Evolutionary conservation across 2,113 vertebrate genomes (phyloP).

Genomic region (Protobothrops flavoviridis): DNA sequence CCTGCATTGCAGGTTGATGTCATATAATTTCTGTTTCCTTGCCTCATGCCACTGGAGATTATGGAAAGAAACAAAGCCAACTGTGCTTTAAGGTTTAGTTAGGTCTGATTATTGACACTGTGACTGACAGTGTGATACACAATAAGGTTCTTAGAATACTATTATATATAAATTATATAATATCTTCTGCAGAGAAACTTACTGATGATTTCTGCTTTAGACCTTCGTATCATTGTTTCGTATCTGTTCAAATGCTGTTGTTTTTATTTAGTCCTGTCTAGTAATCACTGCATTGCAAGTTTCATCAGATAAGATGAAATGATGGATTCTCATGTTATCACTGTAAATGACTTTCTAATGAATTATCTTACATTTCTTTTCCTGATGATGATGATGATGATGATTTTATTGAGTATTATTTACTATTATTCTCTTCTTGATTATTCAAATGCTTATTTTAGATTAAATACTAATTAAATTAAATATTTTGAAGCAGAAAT

Average conservation of each 20-base stretch:
- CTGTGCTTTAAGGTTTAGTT: too few species aligned
- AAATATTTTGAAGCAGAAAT: neutral
- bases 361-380: constrained; percentile 2
- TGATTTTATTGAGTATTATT: neutral
- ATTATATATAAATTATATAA: neutral
- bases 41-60: too few species aligned
- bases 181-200: neutral
- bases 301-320: neutral
- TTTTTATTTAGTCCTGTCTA: constrained; percentile 19
- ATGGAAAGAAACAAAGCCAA: neutral
- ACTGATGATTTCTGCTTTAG: neutral
- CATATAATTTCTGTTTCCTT: neutral
- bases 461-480: neutral
- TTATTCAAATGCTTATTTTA: constrained; percentile 17
- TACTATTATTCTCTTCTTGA: constrained; percentile 18
- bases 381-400: constrained; percentile 9
- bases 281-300: neutral
- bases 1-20: neutral
- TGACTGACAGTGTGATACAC: neutral
- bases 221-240: neutral
- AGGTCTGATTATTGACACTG: neutral
- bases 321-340: constrained; percentile 1
- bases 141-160: neutral
- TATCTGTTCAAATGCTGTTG: neutral
- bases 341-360: constrained; percentile 21